Conservation (phyloP, 2,888 invertebrate genomes). For the Panzeria rudis region DNA sequence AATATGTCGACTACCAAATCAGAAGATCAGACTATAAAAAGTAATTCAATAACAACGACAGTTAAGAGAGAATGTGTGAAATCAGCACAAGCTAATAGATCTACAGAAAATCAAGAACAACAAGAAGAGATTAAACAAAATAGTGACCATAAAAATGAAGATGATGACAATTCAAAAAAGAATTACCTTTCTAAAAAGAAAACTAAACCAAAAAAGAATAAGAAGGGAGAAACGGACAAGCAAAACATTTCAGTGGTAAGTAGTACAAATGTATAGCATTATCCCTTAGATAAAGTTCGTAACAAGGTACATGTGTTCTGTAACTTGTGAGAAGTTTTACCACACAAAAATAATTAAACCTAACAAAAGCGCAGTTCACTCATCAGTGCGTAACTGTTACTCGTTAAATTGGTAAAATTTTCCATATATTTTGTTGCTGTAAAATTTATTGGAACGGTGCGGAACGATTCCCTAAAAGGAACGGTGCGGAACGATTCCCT, state of each 20-base stretch:
- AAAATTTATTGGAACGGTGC: too few species aligned
- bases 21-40: slow-evolving; percentile 24
- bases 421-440: too few species aligned
- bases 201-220: slow-evolving; percentile 85
- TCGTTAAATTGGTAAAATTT: too few species aligned
- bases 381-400: too few species aligned
- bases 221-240: slow-evolving; percentile 86
- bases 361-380: too few species aligned
- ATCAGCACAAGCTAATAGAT: slow-evolving; percentile 13
- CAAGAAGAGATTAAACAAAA: slow-evolving; percentile 22
- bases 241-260: slow-evolving; percentile 88
- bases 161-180: slow-evolving; percentile 26
- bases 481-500: too few species aligned
- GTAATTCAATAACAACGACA: background rate
- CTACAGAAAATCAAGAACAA: background rate
- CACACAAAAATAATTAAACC: too few species aligned
- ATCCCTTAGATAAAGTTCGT: too few species aligned
- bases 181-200: slow-evolving; percentile 56
- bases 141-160: background rate
- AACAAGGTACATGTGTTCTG: too few species aligned
- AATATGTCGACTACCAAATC: slow-evolving; percentile 22
- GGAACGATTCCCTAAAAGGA: too few species aligned
- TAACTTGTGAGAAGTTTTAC: too few species aligned
- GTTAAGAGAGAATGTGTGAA: slow-evolving; percentile 40
- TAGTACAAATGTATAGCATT: background rate